Base-by-base conservation (phyloP, 2,888 invertebrate genomes). In the Cylloceria caligata region DNA sequence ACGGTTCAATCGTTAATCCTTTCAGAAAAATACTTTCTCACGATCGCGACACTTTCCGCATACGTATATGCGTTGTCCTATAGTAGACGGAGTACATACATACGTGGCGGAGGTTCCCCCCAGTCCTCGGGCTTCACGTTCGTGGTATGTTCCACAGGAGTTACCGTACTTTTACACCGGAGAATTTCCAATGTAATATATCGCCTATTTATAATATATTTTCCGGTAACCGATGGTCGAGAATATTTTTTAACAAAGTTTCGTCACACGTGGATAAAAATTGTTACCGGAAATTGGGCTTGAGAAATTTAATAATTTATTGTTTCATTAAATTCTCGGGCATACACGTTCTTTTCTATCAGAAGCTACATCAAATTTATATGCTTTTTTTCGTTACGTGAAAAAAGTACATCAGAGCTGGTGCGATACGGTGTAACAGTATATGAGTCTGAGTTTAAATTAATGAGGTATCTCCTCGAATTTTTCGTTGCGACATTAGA, bases 1-100 rank as follows among this genome's bases (percentile, higher is more conserved):
- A 82, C 64, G 79, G 74, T 79, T 79, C 67, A 71, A 82, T 82
- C 82, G 82, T 82, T 82, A 82, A 82, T 82, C 79, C 75, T 74
- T 79, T 82, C 75, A 71, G 79, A 34, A 72, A 82, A 82, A 82
- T 82, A 79, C 82, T 74, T 75, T 82, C 82, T 75, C 79, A 42
- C 69, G 68, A 82, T 69, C 74, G 60, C 79, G 47, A 82, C 60
- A 60, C 75, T 79, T 69, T 42, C 13, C 24, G 49, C n/a, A n/a
- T 11, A n/a, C 72, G 19, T 69, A 36, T 57, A 13, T 7, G 42
- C 21, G 34, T 13, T n/a, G 13, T 3, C 13, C n/a, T 13, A n/a
- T 42, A 42, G 13, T 3, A 11, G 13, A n/a, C 16, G 16, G 3
- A 19, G 3, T n/a, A 19, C 47, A 16, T 47, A 3, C 47, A 47